Evolutionary conservation across 2,888 invertebrate genomes (phyloP).

Genomic region (Caenorhabditis japonica): DNA sequence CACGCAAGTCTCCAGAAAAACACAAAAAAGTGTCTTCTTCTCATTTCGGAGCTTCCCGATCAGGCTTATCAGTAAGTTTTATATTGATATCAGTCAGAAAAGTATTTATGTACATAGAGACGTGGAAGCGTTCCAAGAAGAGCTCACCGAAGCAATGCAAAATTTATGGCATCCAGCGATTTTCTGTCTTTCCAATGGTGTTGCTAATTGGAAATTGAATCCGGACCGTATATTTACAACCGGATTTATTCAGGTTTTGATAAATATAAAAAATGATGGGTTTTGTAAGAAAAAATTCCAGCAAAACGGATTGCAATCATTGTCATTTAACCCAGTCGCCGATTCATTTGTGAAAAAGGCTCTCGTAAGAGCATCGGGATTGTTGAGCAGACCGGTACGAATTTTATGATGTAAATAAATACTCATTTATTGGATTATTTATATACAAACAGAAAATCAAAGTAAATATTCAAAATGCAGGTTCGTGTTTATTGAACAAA

Average conservation of each 20-base stretch:
- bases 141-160: slow-evolving; percentile 1
- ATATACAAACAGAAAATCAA: too few relatives aligned
- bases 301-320: slow-evolving; percentile 22
- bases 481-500: too few relatives aligned
- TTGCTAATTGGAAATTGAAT: slow-evolving; percentile 37
- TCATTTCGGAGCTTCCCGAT: slow-evolving; percentile 32
- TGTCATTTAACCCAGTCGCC: slow-evolving; percentile 38
- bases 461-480: too few relatives aligned
- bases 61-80: slow-evolving; percentile 30
- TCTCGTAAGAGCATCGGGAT: slow-evolving; percentile 12
- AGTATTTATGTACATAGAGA: slow-evolving; percentile 14
- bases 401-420: neutral
- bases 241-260: slow-evolving; percentile 3
- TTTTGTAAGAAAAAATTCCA: neutral
- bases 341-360: slow-evolving; percentile 42
- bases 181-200: slow-evolving; percentile 37
- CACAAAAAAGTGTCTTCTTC: slow-evolving; percentile 11
- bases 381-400: neutral
- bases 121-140: slow-evolving; percentile 14
- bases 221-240: slow-evolving; percentile 29
- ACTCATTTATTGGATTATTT: too few relatives aligned
- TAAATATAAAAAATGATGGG: too few relatives aligned
- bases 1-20: slow-evolving; percentile 6
- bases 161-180: slow-evolving; percentile 23
- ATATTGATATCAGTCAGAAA: neutral